These are phyloP conservation scores for Pseudomyrmex gracilis DNA, from an alignment of 1,140 invertebrate species.

Conservation along the genomic window DNA sequence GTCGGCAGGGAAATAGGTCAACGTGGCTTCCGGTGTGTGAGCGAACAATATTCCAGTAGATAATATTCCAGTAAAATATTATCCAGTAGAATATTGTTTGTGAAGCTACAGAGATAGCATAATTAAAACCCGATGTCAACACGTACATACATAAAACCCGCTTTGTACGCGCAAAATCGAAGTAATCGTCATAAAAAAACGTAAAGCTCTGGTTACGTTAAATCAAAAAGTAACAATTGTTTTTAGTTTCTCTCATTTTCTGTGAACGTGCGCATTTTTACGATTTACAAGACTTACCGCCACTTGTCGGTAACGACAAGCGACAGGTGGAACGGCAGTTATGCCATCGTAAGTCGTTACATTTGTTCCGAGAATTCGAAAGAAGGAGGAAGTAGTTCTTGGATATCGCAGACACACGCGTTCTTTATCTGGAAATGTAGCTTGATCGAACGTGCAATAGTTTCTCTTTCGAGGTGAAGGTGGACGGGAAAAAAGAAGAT, in stretches of 20 bases:
- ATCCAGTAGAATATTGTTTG: slow-evolving; percentile 20
- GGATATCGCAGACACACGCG: neutral
- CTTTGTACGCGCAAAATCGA: neutral
- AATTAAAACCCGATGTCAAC: slow-evolving; percentile 44
- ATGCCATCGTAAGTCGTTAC: slow-evolving; percentile 27
- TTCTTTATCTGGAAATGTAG: slow-evolving; percentile 1
- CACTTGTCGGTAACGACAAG: slow-evolving; percentile 20
- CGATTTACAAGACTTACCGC: neutral
- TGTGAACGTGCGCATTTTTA: neutral
- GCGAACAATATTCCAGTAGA: slow-evolving; percentile 40
- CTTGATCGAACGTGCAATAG: slow-evolving; percentile 4
- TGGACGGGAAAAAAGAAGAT: neutral
- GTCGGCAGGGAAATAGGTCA: slow-evolving; percentile 22
- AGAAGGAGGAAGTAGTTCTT: neutral
- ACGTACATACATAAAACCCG: slow-evolving; percentile 30
- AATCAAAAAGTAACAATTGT: slow-evolving; percentile 27
- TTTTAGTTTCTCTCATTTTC: neutral
- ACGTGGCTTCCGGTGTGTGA: neutral
- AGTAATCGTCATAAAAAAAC: neutral
- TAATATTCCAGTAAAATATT: slow-evolving; percentile 27
- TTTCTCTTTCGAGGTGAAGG: neutral
- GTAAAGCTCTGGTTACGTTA: neutral
- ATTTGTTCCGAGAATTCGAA: slow-evolving; percentile 15
- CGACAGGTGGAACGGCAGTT: neutral
- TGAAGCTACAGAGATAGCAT: slow-evolving; percentile 28